Percentiles rank a stretch among this genome's conserved stretches.
Evolutionary conservation across 1,140 invertebrate genomes (phyloP).

Genomic region (Caerostris darwini): DNA sequence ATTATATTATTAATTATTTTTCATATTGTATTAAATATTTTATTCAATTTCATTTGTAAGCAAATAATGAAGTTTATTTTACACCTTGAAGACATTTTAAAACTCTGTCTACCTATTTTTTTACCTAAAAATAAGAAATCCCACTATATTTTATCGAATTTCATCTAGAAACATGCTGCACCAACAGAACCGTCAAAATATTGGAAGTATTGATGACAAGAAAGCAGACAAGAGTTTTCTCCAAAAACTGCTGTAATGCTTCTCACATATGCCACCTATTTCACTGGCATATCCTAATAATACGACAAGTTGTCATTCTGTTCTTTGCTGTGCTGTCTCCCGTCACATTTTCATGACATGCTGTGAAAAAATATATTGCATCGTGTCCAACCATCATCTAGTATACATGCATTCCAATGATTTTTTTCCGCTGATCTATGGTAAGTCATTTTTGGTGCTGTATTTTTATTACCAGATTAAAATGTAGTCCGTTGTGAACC

Average conservation of each 20-base stretch:
- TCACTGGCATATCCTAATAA: constrained; percentile 21
- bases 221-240: not conserved
- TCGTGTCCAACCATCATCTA: not conserved
- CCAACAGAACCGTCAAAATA: not conserved
- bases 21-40: no score
- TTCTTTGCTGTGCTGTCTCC: not conserved
- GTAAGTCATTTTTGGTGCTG: not conserved
- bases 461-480: not conserved
- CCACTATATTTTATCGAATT: not conserved
- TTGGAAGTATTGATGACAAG: not conserved
- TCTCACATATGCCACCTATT: constrained; percentile 20
- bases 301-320: constrained; percentile 43
- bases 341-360: constrained; percentile 40
- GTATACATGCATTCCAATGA: not conserved
- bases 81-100: no score
- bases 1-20: no score
- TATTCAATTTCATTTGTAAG: no score
- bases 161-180: not conserved
- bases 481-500: not conserved
- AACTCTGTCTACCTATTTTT: no score
- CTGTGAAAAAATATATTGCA: not conserved
- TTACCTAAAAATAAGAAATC: no score
- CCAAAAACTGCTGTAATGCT: not conserved
- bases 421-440: not conserved
- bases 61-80: no score